Base-by-base conservation (phyloP, 2,888 invertebrate genomes). In the Cinara cedri region DNA sequence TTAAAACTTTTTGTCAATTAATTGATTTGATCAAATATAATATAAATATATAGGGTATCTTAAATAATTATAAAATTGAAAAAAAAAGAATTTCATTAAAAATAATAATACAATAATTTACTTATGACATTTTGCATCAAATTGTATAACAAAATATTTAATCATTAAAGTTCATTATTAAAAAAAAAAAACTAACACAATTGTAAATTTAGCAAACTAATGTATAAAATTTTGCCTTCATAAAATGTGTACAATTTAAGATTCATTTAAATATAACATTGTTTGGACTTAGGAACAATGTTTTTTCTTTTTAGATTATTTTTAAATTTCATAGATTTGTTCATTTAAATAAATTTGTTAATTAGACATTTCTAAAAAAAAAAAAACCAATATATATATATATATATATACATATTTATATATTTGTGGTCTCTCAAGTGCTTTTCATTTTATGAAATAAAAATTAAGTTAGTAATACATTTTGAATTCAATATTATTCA, bases 401-500 rank as follows among this genome's bases (percentile, higher is more conserved):
- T 42, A n/a, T 21, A 16, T 16, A 51, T n/a, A 42, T 4, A 1
- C 9, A 49, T 60, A 13, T 44, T 34, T 11, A 42, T 74, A 44
- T 72, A 49, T 62, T 54, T 16, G 54, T 65, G 54, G 44, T 65
- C 24, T 65, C 65, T 65, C 54, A 13, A 65, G 74, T 65, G 54
- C 74, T 75, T 11, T 54, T 74, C n/a, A n/a, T 21, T 44, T n/a
- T 14, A 34, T 65, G n/a, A 21, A 54, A 19, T 19, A 34, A 34
- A 46, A 21, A 57, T 14, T 44, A 34, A 44, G 10, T 72, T 49
- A 60, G 19, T 49, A 16, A 71, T 44, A 44, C 9, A 4, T 55
- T 55, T 71, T 44, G 1, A 55, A 71, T 71, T 42, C 10, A 44
- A 42, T 19, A 21, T n/a, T 63, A 42, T 57, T 57, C 24, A 16